These are phyloP conservation scores for Pelobates cultripes DNA, from an alignment of 2,797 vertebrate species.

Conservation along the genomic window DNA sequence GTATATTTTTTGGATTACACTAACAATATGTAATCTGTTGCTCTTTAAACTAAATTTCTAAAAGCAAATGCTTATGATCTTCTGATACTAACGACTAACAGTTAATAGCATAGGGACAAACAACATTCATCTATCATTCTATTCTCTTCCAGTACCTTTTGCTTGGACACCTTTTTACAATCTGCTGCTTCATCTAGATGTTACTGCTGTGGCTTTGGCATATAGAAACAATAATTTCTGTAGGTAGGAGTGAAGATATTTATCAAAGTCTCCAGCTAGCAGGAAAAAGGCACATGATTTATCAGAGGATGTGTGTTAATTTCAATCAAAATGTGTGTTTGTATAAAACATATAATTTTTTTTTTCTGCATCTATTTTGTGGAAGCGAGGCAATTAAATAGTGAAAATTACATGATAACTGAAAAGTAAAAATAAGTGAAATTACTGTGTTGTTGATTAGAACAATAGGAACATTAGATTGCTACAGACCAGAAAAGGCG, in stretches of 20 bases:
- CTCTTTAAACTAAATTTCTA: no score
- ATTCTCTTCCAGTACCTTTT: slow-evolving; percentile 7
- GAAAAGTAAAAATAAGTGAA: no score
- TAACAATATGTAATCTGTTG: no score
- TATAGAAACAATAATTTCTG: not conserved
- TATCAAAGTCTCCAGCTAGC: slow-evolving; percentile 6
- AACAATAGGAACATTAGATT: no score
- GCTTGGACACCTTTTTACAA: slow-evolving; percentile 14
- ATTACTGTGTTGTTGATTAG: no score
- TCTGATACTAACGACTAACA: slow-evolving; percentile 9
- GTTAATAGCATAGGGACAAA: slow-evolving; percentile 18
- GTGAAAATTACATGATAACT: no score
- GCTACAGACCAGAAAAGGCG: no score
- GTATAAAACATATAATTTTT: not conserved
- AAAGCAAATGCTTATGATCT: slow-evolving; percentile 14
- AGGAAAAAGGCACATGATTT: slow-evolving; percentile 1
- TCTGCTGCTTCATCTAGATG: slow-evolving; percentile 25
- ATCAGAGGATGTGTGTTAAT: not conserved
- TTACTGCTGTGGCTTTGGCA: slow-evolving; percentile 1
- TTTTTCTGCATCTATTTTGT: not conserved
- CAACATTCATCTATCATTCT: slow-evolving; percentile 26
- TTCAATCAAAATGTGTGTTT: not conserved
- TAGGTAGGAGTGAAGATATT: not conserved
- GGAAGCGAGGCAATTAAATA: not conserved
- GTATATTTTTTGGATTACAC: no score